phyloP scores from a whole-genome alignment of 2,797 vertebrate species.

The Acrossocheilus wenchowensis region DNA sequence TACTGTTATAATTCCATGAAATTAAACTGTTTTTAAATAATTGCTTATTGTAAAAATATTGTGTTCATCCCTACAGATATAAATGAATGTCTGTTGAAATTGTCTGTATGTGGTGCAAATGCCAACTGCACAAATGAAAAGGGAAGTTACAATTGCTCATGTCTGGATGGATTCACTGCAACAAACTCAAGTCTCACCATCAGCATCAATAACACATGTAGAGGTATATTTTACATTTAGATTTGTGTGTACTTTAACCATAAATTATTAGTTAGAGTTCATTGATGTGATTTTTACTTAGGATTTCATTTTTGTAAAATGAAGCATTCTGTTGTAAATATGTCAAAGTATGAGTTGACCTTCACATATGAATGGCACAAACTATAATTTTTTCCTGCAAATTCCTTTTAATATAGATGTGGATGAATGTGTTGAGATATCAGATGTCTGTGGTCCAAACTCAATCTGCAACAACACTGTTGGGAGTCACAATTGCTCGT shows the following conservation, averaged over 20 bases:
- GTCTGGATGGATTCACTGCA: slow-evolving; percentile 31
- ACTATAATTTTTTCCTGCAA: not conserved
- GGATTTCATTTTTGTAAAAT: slow-evolving; percentile 11
- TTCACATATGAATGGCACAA: too few relatives aligned
- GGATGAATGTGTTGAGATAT: slow-evolving; percentile 3
- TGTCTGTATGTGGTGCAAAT: slow-evolving; percentile 31
- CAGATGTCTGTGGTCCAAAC: not conserved
- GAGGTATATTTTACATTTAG: slow-evolving; percentile 8
- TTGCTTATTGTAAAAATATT: not conserved
- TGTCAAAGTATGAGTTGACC: too few relatives aligned
- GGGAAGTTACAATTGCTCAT: slow-evolving; percentile 41
- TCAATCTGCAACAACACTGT: too few relatives aligned
- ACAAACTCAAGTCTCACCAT: not conserved
- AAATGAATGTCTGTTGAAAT: slow-evolving; percentile 8
- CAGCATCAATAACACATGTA: slow-evolving; percentile 18
- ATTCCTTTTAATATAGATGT: not conserved
- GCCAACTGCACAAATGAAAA: slow-evolving; percentile 18
- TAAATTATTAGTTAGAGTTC: too few relatives aligned
- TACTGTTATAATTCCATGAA: not conserved
- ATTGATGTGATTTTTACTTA: too few relatives aligned
- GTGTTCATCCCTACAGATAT: not conserved
- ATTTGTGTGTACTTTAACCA: too few relatives aligned
- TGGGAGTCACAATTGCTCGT: too few relatives aligned
- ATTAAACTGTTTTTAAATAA: not conserved
- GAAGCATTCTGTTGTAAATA: too few relatives aligned